These are phyloP conservation scores for Geopemphigus sp. DNA, from an alignment of 1,140 invertebrate genomes.

Conservation along the genomic window DNA sequence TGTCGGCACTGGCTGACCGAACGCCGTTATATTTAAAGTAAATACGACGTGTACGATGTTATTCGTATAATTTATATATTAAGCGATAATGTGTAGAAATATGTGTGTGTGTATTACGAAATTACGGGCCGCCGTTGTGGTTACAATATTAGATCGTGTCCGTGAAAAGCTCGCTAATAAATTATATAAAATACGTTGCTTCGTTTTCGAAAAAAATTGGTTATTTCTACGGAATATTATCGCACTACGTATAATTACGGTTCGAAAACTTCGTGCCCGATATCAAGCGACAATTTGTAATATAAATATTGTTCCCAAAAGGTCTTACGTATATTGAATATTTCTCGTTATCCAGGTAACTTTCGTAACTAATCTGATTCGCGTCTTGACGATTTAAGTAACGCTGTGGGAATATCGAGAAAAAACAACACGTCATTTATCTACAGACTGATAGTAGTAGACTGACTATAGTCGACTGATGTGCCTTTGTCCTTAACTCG, in stretches of 20 bases:
- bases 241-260: not conserved
- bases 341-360: slow-evolving; percentile 23
- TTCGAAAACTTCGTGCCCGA: not conserved
- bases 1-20: too few relatives aligned
- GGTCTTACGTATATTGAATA: slow-evolving; percentile 23
- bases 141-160: not conserved
- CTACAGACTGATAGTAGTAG: too few relatives aligned
- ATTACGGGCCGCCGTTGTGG: not conserved
- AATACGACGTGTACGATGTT: too few relatives aligned
- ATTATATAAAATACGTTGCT: not conserved
- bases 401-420: slow-evolving; percentile 15
- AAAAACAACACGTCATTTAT: not conserved
- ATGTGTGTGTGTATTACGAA: not conserved
- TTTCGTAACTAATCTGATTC: slow-evolving; percentile 37
- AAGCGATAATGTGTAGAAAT: not conserved
- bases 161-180: not conserved
- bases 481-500: too few relatives aligned
- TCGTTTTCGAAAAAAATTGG: not conserved
- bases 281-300: not conserved
- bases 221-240: not conserved
- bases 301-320: not conserved
- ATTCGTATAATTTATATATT: too few relatives aligned
- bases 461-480: too few relatives aligned
- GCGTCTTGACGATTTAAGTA: slow-evolving; percentile 38
- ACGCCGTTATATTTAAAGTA: too few relatives aligned